phyloP scores from a whole-genome alignment of 2,888 invertebrate genomes.

The Micoletzkya japonica region DNA sequence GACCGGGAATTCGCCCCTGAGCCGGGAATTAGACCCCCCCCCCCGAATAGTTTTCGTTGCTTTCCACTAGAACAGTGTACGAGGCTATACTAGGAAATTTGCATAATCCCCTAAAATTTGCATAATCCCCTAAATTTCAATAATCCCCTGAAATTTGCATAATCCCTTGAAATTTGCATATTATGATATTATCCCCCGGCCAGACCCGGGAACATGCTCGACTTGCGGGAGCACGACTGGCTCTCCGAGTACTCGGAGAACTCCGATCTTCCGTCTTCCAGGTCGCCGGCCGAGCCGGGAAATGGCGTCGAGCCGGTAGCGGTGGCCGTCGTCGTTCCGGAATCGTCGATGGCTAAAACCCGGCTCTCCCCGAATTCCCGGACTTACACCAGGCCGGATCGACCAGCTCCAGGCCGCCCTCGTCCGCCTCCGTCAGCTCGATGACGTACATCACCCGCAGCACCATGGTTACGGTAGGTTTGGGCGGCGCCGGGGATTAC shows the following conservation, averaged over 20 bases:
- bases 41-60: too few species aligned
- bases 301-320: constrained; percentile 41
- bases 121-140: neutral
- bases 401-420: constrained; percentile 63
- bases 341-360: too few species aligned
- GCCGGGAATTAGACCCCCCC: too few species aligned
- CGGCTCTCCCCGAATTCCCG: constrained; percentile 7
- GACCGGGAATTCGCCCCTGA: too few species aligned
- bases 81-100: too few species aligned
- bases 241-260: constrained; percentile 59
- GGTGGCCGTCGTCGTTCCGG: constrained; percentile 39
- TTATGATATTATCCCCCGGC: neutral
- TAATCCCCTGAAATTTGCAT: neutral
- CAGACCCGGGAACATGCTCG: constrained; percentile 45
- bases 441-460: constrained; percentile 60
- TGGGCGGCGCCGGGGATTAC: constrained; percentile 7
- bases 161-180: neutral
- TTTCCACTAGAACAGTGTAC: too few species aligned
- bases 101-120: neutral
- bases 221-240: constrained; percentile 60
- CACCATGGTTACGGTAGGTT: constrained; percentile 48
- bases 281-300: constrained; percentile 27
- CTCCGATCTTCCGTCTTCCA: constrained; percentile 57
- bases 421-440: constrained; percentile 62
- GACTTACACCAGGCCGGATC: constrained; percentile 64